Percentiles rank a stretch among this genome's conserved stretches.
Evolutionary conservation across 1,140 invertebrate species (phyloP).

Genomic region (Drosophila lini): DNA sequence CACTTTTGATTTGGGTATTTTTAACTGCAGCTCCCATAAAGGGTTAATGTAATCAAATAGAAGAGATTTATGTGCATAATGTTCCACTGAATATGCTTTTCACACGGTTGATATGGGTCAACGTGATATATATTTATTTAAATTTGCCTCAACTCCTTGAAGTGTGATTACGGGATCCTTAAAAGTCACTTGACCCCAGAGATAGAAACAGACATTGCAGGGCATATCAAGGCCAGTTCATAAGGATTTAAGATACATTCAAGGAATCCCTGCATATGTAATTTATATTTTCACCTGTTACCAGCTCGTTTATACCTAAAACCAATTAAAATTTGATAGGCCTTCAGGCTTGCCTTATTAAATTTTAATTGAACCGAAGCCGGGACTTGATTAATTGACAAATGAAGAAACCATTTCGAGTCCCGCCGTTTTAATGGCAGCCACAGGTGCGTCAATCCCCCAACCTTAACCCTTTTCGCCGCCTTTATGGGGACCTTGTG

Average conservation of each 20-base stretch:
- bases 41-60: slow-evolving; percentile 58
- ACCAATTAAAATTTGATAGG: slow-evolving; percentile 52
- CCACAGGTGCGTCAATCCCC: slow-evolving; percentile 38
- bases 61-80: slow-evolving; percentile 55
- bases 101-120: slow-evolving; percentile 41
- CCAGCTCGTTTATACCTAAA: slow-evolving; percentile 21
- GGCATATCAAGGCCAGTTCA: too few relatives aligned
- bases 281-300: slow-evolving; percentile 22
- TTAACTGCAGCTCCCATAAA: slow-evolving; percentile 32
- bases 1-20: slow-evolving; percentile 67
- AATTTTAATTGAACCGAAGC: slow-evolving; percentile 49
- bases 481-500: slow-evolving; percentile 48
- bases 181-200: slow-evolving; percentile 12
- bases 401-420: slow-evolving; percentile 44
- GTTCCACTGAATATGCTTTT: slow-evolving; percentile 36
- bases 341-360: slow-evolving; percentile 10
- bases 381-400: slow-evolving; percentile 53
- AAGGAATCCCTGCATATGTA: slow-evolving; percentile 3
- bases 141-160: slow-evolving; percentile 6
- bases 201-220: not conserved
- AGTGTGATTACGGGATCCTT: slow-evolving; percentile 18
- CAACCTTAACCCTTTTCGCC: not conserved
- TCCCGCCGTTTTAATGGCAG: slow-evolving; percentile 45
- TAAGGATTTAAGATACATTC: not conserved
- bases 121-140: slow-evolving; percentile 36